Evolutionary conservation across 2,113 vertebrate genomes (phyloP), one percentile per base, ranked within the genome.

Genomic region (Siniperca chuatsi): DNA sequence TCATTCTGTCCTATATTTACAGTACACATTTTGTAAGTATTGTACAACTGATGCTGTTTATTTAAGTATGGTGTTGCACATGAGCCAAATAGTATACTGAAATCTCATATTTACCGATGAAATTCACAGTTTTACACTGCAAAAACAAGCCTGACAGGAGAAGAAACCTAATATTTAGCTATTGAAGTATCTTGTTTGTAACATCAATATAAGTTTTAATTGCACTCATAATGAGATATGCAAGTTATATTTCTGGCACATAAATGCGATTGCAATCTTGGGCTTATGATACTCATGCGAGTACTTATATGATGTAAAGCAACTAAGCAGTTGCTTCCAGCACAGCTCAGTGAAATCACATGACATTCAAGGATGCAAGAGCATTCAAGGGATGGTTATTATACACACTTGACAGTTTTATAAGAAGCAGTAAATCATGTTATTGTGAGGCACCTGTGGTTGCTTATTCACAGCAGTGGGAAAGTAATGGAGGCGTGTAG

Each of bases 361-460:
- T 33, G 54, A 61, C 79, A 50, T 74, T 75, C 60, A 78, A 75
- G 25, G 65, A 75, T 68, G 81, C 65, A 42, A 16, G 55, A 37
- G 68, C 64, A 29, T 82, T 69, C 33, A 69, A 1, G 16, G 54
- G 67, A 40, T 11, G 13, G 65, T 40, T 83, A 87, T 82, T 87
- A 83, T 87, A 79, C 52, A 18, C 78, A 72, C 46, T 6, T 88
- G 87, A 85, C 90, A 87, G 83, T 55, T 91, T 90, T 85, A 90
- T 88, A 65, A 60, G 50, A 71, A 52, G 86, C 89, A 70, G 79
- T 88, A 89, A 86, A 92, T 88, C 29, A 3, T 75, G 65, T 87
- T 82, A 87, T 80, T 89, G 82, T 87, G 79, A 82, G 65, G 64
- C 89, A 92, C 85, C 85, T 85, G 83, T 65, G 75, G 66, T 37